phyloP scores from a whole-genome alignment of 2,113 vertebrate genomes.

The Suncus etruscus region DNA sequence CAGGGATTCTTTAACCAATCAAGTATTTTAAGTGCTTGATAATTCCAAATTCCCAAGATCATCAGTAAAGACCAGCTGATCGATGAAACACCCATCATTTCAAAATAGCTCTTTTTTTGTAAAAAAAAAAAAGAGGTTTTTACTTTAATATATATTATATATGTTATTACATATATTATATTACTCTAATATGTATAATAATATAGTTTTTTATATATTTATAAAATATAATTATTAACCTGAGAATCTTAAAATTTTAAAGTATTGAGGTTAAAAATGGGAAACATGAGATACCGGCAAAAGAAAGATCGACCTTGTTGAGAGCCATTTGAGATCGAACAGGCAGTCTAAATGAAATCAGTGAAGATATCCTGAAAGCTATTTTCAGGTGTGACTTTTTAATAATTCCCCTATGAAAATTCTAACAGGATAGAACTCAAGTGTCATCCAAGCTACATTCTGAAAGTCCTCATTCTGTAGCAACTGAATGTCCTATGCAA shows the following conservation, averaged over 20 bases:
- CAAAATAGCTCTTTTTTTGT: not conserved
- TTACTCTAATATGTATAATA: no score
- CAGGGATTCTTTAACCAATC: not conserved
- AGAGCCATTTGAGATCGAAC: slow-evolving; percentile 58
- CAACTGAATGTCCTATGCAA: not conserved
- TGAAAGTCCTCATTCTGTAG: slow-evolving; percentile 16
- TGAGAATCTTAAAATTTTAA: slow-evolving; percentile 30
- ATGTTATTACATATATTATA: no score
- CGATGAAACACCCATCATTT: not conserved
- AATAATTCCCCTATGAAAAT: slow-evolving; percentile 49
- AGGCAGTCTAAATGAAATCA: slow-evolving; percentile 62
- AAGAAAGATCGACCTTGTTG: slow-evolving; percentile 34
- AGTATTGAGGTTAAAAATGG: slow-evolving; percentile 28
- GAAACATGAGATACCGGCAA: slow-evolving; percentile 60
- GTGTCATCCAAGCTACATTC: slow-evolving; percentile 69
- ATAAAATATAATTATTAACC: not conserved
- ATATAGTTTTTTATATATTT: no score
- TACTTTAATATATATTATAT: no score
- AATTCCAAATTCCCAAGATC: slow-evolving; percentile 20
- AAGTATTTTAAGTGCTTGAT: slow-evolving; percentile 48
- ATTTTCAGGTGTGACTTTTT: slow-evolving; percentile 76
- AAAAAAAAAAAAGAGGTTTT: no score
- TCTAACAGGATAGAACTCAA: slow-evolving; percentile 51
- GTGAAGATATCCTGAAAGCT: slow-evolving; percentile 67
- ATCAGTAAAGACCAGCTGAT: slow-evolving; percentile 1